phyloP scores from a whole-genome alignment of 23 tunicate genomes.

The Diplosoma virens region DNA sequence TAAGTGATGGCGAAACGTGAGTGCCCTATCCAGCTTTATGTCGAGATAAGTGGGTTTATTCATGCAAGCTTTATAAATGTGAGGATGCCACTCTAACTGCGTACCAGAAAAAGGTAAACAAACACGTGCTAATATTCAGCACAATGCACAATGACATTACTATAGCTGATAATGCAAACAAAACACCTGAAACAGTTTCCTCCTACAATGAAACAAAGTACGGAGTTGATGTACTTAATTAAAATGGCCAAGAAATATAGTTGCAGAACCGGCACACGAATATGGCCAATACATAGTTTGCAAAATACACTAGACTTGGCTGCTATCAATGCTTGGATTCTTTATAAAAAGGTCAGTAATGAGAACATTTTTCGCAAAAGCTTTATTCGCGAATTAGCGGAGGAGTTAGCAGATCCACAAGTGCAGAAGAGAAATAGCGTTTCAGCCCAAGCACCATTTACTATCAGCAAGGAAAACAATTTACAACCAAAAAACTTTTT shows the following conservation, averaged over 20 bases:
- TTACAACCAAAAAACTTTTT: conserved; percentile 7
- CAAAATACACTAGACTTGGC: too few relatives aligned
- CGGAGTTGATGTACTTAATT: conserved; percentile 30
- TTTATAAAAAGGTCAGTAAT: conserved; percentile 5
- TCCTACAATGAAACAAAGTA: conserved; percentile 30
- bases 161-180: conserved; percentile 28
- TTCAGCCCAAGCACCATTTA: background rate
- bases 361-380: conserved; percentile 13
- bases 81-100: conserved; percentile 19
- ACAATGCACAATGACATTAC: conserved; percentile 32
- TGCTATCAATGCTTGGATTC: conserved; percentile 10
- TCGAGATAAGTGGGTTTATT: too few relatives aligned
- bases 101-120: conserved; percentile 18
- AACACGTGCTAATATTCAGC: conserved; percentile 18
- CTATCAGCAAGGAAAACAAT: background rate
- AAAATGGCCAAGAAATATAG: too few relatives aligned
- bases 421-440: conserved; percentile 18
- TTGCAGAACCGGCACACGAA: too few relatives aligned
- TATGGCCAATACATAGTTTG: too few relatives aligned
- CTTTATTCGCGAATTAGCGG: conserved; percentile 15
- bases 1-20: too few relatives aligned
- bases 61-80: conserved; percentile 19
- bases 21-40: too few relatives aligned
- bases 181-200: conserved; percentile 27
- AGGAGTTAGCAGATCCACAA: conserved; percentile 14